These are phyloP conservation scores for Popillia japonica DNA, from an alignment of 1,140 invertebrate genomes.

Conservation along the genomic window DNA sequence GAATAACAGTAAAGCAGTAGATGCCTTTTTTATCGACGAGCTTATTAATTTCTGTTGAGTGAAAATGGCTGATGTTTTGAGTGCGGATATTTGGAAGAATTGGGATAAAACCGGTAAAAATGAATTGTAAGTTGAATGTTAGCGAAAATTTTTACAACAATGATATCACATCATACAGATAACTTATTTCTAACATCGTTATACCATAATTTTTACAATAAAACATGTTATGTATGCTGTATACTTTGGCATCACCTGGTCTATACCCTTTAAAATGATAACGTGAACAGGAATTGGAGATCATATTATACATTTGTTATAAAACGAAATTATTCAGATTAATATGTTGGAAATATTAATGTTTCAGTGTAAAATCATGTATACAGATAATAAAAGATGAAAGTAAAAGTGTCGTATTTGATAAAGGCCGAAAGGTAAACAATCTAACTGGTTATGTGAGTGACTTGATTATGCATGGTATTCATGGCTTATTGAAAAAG, in stretches of 20 bases:
- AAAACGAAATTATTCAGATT: conserved; percentile 29
- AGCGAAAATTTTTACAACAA: conserved; percentile 20
- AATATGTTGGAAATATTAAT: conserved; percentile 34
- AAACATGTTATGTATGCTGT: conserved; percentile 23
- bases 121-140: conserved; percentile 68
- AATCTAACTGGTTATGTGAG: conserved; percentile 66
- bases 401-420: conserved; percentile 64
- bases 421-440: conserved; percentile 63
- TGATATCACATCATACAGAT: conserved; percentile 17
- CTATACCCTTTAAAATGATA: conserved; percentile 34
- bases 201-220: neutral
- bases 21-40: conserved; percentile 35
- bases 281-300: conserved; percentile 24
- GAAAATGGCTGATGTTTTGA: conserved; percentile 63
- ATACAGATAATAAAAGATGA: conserved; percentile 65
- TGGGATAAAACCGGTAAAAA: conserved; percentile 72
- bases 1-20: conserved; percentile 22
- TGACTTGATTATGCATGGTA: conserved; percentile 73
- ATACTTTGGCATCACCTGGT: neutral
- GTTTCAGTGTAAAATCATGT: conserved; percentile 65
- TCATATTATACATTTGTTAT: conserved; percentile 23
- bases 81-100: conserved; percentile 69
- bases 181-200: conserved; percentile 13
- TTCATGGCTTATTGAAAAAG: conserved; percentile 74
- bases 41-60: conserved; percentile 36